Percentiles rank a stretch among this genome's conserved stretches.
These are phyloP conservation scores for Scaptomyza montana DNA, from an alignment of 1,140 invertebrate species.

Conservation along the genomic window DNA sequence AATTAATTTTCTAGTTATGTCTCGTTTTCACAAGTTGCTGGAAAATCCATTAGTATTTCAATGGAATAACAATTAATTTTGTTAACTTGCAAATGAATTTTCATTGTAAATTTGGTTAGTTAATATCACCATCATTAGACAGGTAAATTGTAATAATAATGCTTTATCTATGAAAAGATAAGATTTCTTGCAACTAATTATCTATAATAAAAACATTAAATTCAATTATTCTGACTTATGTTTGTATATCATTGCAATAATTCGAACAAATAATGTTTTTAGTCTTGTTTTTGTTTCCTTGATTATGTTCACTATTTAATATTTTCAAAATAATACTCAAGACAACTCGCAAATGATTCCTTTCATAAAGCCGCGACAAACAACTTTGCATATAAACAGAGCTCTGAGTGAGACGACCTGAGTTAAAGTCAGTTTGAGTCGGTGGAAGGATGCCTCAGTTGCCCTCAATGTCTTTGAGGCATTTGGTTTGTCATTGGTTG, in stretches of 20 bases:
- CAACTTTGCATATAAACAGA: slow-evolving; percentile 32
- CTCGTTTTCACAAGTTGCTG: too few species aligned
- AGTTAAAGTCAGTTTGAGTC: slow-evolving; percentile 18
- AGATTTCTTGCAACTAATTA: too few species aligned
- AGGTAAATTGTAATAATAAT: too few species aligned
- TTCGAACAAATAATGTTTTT: background rate
- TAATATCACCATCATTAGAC: too few species aligned
- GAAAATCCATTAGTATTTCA: too few species aligned
- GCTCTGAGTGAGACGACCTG: slow-evolving; percentile 3
- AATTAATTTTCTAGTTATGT: too few species aligned
- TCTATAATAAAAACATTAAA: too few species aligned
- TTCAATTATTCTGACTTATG: too few species aligned
- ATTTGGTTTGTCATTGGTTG: slow-evolving; percentile 13
- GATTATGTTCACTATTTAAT: background rate
- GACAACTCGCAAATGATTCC: slow-evolving; percentile 14
- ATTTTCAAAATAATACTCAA: background rate
- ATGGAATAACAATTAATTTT: too few species aligned
- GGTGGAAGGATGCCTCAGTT: slow-evolving; percentile 15
- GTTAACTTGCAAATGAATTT: too few species aligned
- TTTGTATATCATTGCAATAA: background rate
- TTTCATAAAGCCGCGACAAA: slow-evolving; percentile 9
- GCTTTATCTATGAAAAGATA: too few species aligned
- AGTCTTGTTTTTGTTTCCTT: background rate
- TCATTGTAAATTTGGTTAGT: too few species aligned
- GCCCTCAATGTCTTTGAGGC: slow-evolving; percentile 21